Base-by-base conservation (phyloP, 2,888 invertebrate species). In the Caenorhabditis doughertyi region DNA sequence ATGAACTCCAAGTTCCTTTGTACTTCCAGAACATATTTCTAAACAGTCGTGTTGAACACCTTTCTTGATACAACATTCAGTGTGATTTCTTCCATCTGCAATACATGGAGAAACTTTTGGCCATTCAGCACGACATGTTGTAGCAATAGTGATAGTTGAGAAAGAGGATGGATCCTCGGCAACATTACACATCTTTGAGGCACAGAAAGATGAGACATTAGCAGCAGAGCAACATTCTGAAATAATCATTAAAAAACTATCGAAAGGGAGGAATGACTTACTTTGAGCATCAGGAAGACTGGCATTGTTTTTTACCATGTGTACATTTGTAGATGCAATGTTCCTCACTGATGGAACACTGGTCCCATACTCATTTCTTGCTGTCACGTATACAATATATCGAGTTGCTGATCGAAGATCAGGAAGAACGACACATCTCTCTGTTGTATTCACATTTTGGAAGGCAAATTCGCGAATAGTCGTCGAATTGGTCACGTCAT, bases 371-470 rank as follows among this genome's bases (percentile, higher is more conserved):
- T 94, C 93, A 91, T 96, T 96, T 89, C 94, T 93, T 0, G 96
- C 94, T 25, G 96, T 94, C 71, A 96, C 96, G 91, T 95, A 95
- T 90, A 96, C 94, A 92, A 95, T 95, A 93, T 96, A 96, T 9
- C 95, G 93, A 85, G 94, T 93, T 90, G 95, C 94, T 21, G 94
- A 92, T 82, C 95, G 95, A 88, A 96, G 93, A 80, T 94, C 93
- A 7, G 93, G 93, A 58, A 96, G 92, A 9, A 93, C 93, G 77
- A 92, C 92, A 18, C 90, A 87, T 16, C 95, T 95, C 81, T 94
- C 94, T 0, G 94, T 94, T 58, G 95, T 94, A 91, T 94, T 95
- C 5, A 88, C 81, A 39, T 81, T 81, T 49, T 80, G 76, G 72
- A 86, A 89, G 7, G 73, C 79, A 71, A 89, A 89, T 47, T 89